Base-by-base conservation (phyloP, 2,888 invertebrate genomes). In the Drosophila nr. perissopoda region DNA sequence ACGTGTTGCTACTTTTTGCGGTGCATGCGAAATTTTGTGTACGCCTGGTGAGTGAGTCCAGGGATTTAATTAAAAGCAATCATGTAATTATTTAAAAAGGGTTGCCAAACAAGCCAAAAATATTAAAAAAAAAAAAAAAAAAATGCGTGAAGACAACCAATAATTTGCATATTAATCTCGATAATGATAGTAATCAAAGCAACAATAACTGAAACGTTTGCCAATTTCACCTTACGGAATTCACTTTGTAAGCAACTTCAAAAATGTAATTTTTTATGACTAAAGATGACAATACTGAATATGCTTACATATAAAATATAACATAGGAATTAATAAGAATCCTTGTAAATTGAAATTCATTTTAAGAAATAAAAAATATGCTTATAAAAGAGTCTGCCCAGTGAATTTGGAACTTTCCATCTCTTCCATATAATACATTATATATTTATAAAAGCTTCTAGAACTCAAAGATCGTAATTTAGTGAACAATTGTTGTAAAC, bases 1-100 rank as follows among this genome's bases (percentile, higher is more conserved):
- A 71, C 80, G 73, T 85, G 86, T 80, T 84, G 72, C 87, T 38
- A 69, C 75, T 85, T 67, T 57, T 29, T 83, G 89, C 83, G 73
- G 70, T 69, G 76, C 68, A 51, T 73, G 83, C 83, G 60, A 66
- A 85, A 82, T 69, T 75, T 67, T 62, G 51, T 51, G 49, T 52
- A 52, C 48, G 56, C 36, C 61, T 64, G 69, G 21, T 33, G 25
- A 1, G 7, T 2, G 21, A 21, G 21, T 25, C 45, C 21, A 25
- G 21, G 21, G 45, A 45, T 80, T 77, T 74, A 77, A 81, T 82
- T 82, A 68, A 68, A 69, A 68, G 58, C 78, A 78, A 71, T 67
- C 65, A 66, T 68, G 45, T 51, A 74, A 78, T 78, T 60, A 67
- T 53, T 42, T 49, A 1, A 18, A 18, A 38, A 57, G n/a, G 25